A percentile compares a stretch with the other conserved stretches of the same genome.
Conservation (phyloP, 2,797 vertebrate species). For the Netta rufina region DNA sequence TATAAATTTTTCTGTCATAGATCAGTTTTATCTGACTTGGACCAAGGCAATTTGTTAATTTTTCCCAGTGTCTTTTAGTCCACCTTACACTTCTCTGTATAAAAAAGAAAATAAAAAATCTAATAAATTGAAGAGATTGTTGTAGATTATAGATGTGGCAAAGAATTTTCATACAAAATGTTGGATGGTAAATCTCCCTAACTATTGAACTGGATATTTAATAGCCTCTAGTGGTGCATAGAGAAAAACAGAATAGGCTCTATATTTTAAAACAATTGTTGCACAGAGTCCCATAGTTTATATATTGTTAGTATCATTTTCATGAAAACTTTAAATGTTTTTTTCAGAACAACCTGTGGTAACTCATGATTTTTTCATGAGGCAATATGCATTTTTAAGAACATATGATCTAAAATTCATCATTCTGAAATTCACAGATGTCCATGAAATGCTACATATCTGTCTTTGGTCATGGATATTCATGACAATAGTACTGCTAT, state of each 20-base stretch:
- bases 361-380: slow-evolving; percentile 30
- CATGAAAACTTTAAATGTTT: slow-evolving; percentile 61
- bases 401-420: slow-evolving; percentile 51
- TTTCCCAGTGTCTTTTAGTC: not conserved
- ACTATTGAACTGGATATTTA: slow-evolving; percentile 28
- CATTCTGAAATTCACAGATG: slow-evolving; percentile 39
- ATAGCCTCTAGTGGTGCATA: not conserved
- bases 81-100: not conserved
- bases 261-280: slow-evolving; percentile 59
- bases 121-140: not conserved
- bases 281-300: slow-evolving; percentile 27
- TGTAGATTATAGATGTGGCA: not conserved
- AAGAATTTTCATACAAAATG: not conserved
- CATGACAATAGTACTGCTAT: not conserved
- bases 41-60: not conserved
- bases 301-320: slow-evolving; percentile 66
- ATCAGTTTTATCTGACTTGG: not conserved
- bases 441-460: slow-evolving; percentile 7
- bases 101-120: not conserved
- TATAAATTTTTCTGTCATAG: not conserved
- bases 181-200: slow-evolving; percentile 22
- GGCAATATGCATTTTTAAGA: slow-evolving; percentile 43
- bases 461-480: slow-evolving; percentile 52
- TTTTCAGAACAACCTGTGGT: slow-evolving; percentile 47
- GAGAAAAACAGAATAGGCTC: not conserved